Evolutionary conservation across 1,140 invertebrate genomes (phyloP).

Genomic region (Euschistus heros): DNA sequence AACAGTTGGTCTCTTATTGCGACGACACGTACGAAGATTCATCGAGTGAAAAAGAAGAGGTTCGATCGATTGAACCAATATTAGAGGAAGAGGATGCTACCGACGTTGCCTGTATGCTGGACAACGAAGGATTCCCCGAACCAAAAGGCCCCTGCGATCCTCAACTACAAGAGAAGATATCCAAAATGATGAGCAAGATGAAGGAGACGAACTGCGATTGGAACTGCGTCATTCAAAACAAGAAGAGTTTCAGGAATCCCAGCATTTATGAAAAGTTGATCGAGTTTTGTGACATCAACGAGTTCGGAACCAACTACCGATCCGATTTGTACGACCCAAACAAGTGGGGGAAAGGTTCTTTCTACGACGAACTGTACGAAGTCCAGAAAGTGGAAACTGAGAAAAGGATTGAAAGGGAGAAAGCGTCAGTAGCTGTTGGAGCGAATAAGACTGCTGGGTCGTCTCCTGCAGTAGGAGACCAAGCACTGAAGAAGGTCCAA

Average conservation of each 20-base stretch:
- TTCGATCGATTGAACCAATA: slow-evolving; percentile 25
- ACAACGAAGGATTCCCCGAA: slow-evolving; percentile 54
- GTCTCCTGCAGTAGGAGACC: no score
- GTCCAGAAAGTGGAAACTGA: slow-evolving; percentile 89
- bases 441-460: slow-evolving; percentile 67
- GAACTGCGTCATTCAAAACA: slow-evolving; percentile 77
- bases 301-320: slow-evolving; percentile 90
- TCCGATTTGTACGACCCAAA: slow-evolving; percentile 83
- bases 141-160: slow-evolving; percentile 67
- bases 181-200: slow-evolving; percentile 66
- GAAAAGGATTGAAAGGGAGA: slow-evolving; percentile 76
- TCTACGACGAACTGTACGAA: slow-evolving; percentile 80
- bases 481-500: slow-evolving; percentile 44
- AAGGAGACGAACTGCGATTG: slow-evolving; percentile 59
- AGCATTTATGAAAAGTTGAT: slow-evolving; percentile 95
- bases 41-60: not conserved
- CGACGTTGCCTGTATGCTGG: not conserved
- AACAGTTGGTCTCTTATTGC: no score
- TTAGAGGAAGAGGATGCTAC: slow-evolving; percentile 7
- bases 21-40: slow-evolving; percentile 16
- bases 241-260: slow-evolving; percentile 89
- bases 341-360: slow-evolving; percentile 83
- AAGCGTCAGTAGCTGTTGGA: slow-evolving; percentile 61
- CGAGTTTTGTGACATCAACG: slow-evolving; percentile 85
- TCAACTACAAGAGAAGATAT: slow-evolving; percentile 74